Conservation (phyloP, 2,797 vertebrate species). For the Enteromius trimaculatus region DNA sequence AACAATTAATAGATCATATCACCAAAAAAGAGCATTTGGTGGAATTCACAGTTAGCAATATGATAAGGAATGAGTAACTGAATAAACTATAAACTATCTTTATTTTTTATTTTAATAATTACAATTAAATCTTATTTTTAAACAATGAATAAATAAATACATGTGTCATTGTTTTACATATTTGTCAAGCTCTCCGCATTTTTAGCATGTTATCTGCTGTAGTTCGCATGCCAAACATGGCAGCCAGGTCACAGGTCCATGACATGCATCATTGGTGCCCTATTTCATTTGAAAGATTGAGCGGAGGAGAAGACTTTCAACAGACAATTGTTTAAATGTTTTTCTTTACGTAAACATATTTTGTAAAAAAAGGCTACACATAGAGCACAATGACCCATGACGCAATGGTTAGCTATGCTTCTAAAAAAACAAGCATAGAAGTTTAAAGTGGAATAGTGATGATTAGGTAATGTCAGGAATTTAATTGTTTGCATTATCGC, state of each 20-base stretch:
- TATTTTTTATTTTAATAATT: no score
- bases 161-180: neutral
- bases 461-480: neutral
- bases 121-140: no score
- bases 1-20: slow-evolving; percentile 18
- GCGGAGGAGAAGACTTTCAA: no score
- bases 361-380: no score
- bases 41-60: neutral
- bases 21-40: slow-evolving; percentile 12
- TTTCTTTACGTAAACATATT: neutral
- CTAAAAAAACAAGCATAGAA: neutral
- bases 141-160: neutral
- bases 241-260: neutral
- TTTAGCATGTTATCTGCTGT: neutral
- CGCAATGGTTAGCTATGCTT: no score
- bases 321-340: neutral
- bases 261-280: no score
- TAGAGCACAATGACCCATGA: no score
- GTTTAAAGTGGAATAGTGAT: neutral
- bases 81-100: neutral
- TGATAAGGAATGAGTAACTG: neutral
- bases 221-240: neutral
- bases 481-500: neutral
- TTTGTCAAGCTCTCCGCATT: neutral
- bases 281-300: neutral